These are phyloP conservation scores for Pandemis corylana DNA, from an alignment of 2,888 invertebrate species.

Conservation along the genomic window DNA sequence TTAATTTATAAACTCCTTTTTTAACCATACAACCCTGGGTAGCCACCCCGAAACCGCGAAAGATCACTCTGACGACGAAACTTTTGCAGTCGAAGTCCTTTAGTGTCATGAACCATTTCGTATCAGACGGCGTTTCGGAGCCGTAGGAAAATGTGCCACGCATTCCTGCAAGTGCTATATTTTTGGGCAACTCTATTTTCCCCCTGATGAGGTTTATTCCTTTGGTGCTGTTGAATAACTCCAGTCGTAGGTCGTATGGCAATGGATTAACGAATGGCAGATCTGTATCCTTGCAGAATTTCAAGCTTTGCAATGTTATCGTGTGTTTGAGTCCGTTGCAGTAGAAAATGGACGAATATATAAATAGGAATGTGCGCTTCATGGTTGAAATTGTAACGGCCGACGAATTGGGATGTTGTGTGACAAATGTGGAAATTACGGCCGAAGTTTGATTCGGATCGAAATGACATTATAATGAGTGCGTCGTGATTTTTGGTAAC, in stretches of 20 bases:
- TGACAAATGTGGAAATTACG: too few species aligned
- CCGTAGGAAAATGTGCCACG: neutral
- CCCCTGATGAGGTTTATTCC: neutral
- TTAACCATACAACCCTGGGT: conserved; percentile 4
- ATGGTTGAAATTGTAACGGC: too few species aligned
- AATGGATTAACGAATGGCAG: neutral
- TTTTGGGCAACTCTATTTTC: conserved; percentile 2
- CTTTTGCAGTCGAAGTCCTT: neutral
- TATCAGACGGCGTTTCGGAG: neutral
- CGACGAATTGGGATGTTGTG: too few species aligned
- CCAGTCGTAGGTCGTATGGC: neutral
- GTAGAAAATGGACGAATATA: too few species aligned
- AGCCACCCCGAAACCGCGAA: neutral
- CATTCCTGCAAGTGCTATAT: neutral
- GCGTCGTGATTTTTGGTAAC: too few species aligned
- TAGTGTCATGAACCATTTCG: conserved; percentile 2
- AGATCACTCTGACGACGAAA: neutral
- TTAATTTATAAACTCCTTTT: conserved; percentile 16
- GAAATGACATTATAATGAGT: neutral
- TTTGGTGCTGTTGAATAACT: neutral
- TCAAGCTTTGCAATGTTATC: neutral
- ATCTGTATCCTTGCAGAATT: neutral
- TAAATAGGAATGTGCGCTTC: too few species aligned
- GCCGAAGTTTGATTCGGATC: neutral
- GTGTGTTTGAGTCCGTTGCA: neutral